phyloP scores from a whole-genome alignment of 2,797 vertebrate species.

The Peromyscus melanophrys region DNA sequence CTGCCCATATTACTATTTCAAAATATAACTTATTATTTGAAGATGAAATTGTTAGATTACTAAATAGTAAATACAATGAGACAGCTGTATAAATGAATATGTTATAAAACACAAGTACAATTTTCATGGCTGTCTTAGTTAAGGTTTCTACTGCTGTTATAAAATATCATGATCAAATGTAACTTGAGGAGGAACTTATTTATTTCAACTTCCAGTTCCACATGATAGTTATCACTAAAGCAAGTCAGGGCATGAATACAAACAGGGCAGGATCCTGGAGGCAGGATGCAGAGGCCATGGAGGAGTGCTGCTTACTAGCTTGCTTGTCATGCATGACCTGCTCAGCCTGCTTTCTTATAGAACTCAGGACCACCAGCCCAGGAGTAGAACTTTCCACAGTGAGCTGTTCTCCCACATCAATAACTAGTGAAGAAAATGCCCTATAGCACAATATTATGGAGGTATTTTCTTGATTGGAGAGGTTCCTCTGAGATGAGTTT shows the following conservation, averaged over 20 bases:
- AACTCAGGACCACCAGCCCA: not conserved
- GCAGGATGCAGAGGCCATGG: not conserved
- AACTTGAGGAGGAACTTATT: not conserved
- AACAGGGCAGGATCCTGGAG: not conserved
- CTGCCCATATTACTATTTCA: not conserved
- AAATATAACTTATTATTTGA: constrained; percentile 41
- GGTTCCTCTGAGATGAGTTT: not conserved
- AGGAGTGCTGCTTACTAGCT: not conserved
- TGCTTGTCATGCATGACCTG: not conserved
- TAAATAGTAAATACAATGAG: constrained; percentile 51
- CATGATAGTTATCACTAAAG: not conserved
- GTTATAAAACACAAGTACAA: constrained; percentile 16
- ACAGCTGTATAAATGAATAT: not conserved
- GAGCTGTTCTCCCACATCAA: not conserved
- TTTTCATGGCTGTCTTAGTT: not conserved
- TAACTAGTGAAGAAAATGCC: not conserved
- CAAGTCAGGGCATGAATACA: not conserved
- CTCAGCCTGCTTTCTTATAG: not conserved
- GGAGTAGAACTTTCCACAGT: not conserved
- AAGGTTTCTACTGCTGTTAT: not conserved
- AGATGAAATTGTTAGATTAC: constrained; percentile 18
- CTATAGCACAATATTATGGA: not conserved
- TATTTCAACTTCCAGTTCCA: not conserved
- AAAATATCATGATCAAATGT: not conserved
- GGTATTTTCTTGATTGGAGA: not conserved